phyloP scores from a whole-genome alignment of 2,113 vertebrate species.

The Rafetus swinhoei region DNA sequence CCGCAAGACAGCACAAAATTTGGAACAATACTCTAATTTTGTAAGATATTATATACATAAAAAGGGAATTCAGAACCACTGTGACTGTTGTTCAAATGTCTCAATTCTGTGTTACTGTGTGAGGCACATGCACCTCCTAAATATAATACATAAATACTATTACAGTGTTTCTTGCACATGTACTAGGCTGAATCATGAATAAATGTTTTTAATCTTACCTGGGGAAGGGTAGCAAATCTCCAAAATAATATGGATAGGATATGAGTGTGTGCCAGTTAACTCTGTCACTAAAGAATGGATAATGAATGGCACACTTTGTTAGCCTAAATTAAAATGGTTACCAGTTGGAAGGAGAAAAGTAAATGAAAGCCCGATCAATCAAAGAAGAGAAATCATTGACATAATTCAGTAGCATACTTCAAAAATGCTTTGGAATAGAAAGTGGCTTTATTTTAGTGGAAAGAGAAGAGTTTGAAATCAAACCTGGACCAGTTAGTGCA shows the following conservation, averaged over 20 bases:
- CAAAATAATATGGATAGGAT: fast-evolving
- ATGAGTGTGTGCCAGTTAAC: background rate
- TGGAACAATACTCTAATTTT: background rate
- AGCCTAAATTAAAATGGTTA: background rate
- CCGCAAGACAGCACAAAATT: background rate
- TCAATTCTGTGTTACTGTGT: background rate
- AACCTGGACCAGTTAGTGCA: background rate
- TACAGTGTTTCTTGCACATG: background rate
- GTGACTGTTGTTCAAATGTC: background rate
- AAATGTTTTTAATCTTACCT: background rate
- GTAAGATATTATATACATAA: background rate
- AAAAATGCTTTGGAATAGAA: background rate
- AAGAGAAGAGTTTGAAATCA: background rate
- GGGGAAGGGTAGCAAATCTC: background rate
- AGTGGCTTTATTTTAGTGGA: background rate
- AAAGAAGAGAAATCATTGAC: background rate
- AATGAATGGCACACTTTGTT: background rate
- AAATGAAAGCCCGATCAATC: background rate
- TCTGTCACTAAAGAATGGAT: background rate
- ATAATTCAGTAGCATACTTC: fast-evolving
- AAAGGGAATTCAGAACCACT: background rate
- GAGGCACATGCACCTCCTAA: background rate
- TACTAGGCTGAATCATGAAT: background rate
- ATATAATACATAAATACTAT: background rate
- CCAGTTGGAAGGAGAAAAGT: background rate